A percentile compares a stretch with the other conserved stretches of the same genome.
Conservation (phyloP, 2,888 invertebrate genomes). For the Choristoneura rosaceana region DNA sequence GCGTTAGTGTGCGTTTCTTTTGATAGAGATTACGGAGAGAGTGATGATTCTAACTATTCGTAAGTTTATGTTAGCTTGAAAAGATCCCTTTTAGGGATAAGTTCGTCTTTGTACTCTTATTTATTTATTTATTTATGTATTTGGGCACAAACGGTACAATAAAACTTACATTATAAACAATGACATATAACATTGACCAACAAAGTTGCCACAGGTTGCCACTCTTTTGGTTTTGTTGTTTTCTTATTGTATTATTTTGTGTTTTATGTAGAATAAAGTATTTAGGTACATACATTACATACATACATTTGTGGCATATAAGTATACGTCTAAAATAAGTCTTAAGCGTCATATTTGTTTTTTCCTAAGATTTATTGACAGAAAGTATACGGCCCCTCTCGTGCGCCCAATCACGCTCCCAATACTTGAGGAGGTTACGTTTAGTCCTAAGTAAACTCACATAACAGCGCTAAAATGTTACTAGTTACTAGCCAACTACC, state of each 20-base stretch:
- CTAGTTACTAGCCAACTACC: slow-evolving; percentile 41
- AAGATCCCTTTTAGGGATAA: too few species aligned
- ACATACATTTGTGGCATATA: background rate
- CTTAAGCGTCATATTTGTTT: slow-evolving; percentile 55
- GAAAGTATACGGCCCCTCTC: slow-evolving; percentile 68
- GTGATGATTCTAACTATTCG: background rate
- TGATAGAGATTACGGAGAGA: background rate
- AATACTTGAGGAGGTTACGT: slow-evolving; percentile 61
- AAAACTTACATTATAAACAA: too few species aligned
- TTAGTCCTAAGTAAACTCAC: slow-evolving; percentile 75
- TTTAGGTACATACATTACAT: too few species aligned
- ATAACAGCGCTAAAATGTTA: slow-evolving; percentile 63
- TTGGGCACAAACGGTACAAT: too few species aligned
- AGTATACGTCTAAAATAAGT: slow-evolving; percentile 34
- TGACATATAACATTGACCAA: too few species aligned
- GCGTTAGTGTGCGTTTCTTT: background rate
- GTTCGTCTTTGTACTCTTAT: too few species aligned
- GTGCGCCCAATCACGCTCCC: slow-evolving; percentile 73
- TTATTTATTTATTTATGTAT: too few species aligned
- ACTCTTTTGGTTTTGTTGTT: too few species aligned
- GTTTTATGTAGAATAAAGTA: too few species aligned
- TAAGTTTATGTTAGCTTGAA: too few species aligned
- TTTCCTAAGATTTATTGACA: slow-evolving; percentile 76
- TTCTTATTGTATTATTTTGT: too few species aligned
- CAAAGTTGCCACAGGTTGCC: too few species aligned